A percentile compares a stretch with the other conserved stretches of the same genome.
These are phyloP conservation scores for Bedellia somnulentella DNA, from an alignment of 2,888 invertebrate genomes.

Conservation along the genomic window DNA sequence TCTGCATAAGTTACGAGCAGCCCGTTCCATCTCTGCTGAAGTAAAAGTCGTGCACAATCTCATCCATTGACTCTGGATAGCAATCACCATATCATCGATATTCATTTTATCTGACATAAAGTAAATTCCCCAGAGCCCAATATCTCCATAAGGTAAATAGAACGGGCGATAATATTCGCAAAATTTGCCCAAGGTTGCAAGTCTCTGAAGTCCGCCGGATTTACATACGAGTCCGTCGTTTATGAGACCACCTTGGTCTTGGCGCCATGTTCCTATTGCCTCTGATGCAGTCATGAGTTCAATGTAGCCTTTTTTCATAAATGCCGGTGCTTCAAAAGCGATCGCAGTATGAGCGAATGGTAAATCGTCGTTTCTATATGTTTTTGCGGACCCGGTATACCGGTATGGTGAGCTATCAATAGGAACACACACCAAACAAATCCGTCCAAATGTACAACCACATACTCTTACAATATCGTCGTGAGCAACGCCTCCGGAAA, in stretches of 20 bases:
- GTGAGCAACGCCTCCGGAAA: constrained; percentile 71
- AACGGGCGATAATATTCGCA: constrained; percentile 43
- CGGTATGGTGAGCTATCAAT: constrained; percentile 15
- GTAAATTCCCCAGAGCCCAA: constrained; percentile 52
- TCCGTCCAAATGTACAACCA: constrained; percentile 11
- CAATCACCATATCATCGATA: constrained; percentile 30
- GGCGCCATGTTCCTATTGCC: constrained; percentile 39
- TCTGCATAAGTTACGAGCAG: no score
- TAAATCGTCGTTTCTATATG: constrained; percentile 38
- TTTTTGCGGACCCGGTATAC: constrained; percentile 20
- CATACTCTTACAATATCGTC: constrained; percentile 62
- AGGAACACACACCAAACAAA: constrained; percentile 19
- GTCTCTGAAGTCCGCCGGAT: constrained; percentile 18
- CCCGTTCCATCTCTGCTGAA: constrained; percentile 24
- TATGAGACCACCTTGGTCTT: constrained; percentile 21
- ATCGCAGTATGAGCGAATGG: constrained; percentile 38
- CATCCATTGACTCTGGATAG: constrained; percentile 38
- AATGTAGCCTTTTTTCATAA: constrained; percentile 23
- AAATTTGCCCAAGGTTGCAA: constrained; percentile 19
- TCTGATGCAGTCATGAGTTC: constrained; percentile 27
- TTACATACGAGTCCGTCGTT: constrained; percentile 19
- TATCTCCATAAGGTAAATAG: constrained; percentile 34
- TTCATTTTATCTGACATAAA: constrained; percentile 24
- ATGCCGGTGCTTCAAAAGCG: constrained; percentile 46
- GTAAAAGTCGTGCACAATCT: constrained; percentile 24